Base-by-base conservation (phyloP, 2,888 invertebrate genomes). In the Ochropleura plecta region DNA sequence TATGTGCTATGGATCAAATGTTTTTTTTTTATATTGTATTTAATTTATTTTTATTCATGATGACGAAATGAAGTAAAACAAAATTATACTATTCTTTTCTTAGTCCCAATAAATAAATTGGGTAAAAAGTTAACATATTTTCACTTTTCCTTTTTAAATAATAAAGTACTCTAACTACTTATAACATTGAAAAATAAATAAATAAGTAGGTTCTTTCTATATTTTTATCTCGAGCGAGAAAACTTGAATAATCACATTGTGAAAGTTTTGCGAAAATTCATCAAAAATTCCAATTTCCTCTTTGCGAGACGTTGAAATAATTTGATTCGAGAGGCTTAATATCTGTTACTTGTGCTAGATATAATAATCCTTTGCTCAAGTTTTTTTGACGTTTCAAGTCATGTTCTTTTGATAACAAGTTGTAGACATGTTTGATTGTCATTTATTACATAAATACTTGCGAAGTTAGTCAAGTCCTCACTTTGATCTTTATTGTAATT, bases 231-330 rank as follows among this genome's bases (percentile, higher is more conserved):
- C 16, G 0, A 67, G 18, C 16, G 18, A 67, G 42, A 20, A 72
- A 72, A 78, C 40, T 65, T 66, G 1, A 62, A 78, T 57, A 59
- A 70, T 60, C 44, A 57, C 30, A 60, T 67, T 55, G 69, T 70
- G 16, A 60, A 79, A 75, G 70, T 83, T 81, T 59, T 5, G 5
- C 42, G 20, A 70, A 65, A 49, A 79, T 81, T 83, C 70, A 68
- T 83, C 55, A 81, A 75, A 75, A 83, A 83, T 44, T 72, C 46
- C 67, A 83, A 81, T 81, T 70, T 80, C 74, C 68, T 65, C 9
- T 70, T 73, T 18, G 57, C 55, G 73, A 12, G 49, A 70, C 62
- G 64, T 59, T 49, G 2, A 68, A 68, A 69, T 82, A 72, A 81
- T 65, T 73, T 68, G 7, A 51, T 44, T 68, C n/a, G 12, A 49